These are phyloP conservation scores for Amblyraja radiata DNA, from an alignment of 2,797 vertebrate species.

Conservation along the genomic window DNA sequence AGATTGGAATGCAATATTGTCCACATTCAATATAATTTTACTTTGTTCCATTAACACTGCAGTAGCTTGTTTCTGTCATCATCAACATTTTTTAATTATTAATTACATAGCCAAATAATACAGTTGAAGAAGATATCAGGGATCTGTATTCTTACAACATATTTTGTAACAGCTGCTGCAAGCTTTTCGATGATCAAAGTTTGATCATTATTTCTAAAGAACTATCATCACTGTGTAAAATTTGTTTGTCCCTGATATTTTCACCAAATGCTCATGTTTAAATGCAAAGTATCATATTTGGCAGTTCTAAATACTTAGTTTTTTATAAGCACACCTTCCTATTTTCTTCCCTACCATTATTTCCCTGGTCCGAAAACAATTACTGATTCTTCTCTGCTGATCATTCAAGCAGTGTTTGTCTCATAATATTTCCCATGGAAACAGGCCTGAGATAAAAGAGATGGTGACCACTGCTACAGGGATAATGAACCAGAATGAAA, in stretches of 20 bases:
- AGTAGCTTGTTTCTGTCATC: too few relatives aligned
- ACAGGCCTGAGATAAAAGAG: not conserved
- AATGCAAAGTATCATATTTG: not conserved
- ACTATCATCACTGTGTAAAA: too few relatives aligned
- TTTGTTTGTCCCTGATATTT: not conserved
- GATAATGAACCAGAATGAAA: not conserved
- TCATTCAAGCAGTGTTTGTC: not conserved
- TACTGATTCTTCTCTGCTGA: not conserved
- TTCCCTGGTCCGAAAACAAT: not conserved
- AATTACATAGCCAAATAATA: not conserved
- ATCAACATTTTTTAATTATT: not conserved
- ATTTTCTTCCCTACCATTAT: not conserved
- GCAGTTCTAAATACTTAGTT: too few relatives aligned
- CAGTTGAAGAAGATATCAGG: not conserved
- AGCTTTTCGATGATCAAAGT: not conserved
- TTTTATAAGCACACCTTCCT: not conserved
- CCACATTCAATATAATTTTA: constrained; percentile 2
- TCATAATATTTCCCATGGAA: not conserved
- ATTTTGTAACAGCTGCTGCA: not conserved
- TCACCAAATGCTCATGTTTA: too few relatives aligned
- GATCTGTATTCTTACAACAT: not conserved
- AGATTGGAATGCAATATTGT: not conserved
- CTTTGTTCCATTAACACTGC: not conserved
- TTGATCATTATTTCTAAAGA: not conserved
- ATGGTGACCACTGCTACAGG: not conserved